phyloP scores from a whole-genome alignment of 2,113 vertebrate genomes.

The Artemisiospiza belli region DNA sequence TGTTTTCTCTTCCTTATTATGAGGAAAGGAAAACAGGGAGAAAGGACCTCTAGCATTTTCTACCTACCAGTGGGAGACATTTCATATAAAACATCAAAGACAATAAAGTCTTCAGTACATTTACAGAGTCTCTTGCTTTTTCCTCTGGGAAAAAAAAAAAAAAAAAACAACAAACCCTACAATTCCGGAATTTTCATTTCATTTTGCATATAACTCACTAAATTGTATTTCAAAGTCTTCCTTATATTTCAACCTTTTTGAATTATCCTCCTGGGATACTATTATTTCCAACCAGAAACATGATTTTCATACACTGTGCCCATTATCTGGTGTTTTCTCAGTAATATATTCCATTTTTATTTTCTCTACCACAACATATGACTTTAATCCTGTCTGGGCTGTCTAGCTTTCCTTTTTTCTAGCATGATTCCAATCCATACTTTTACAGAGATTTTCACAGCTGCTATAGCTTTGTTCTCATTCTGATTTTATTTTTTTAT shows the following conservation, averaged over 20 bases:
- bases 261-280: background rate
- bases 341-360: background rate
- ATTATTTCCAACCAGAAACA: background rate
- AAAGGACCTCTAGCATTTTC: background rate
- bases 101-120: background rate
- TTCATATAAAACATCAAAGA: background rate
- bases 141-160: background rate
- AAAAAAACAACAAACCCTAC: fast-evolving
- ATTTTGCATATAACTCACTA: background rate
- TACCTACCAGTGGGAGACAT: background rate
- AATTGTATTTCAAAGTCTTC: background rate
- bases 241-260: background rate
- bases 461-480: background rate
- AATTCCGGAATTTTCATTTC: background rate
- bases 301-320: background rate
- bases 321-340: background rate
- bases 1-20: background rate
- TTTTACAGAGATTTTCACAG: background rate
- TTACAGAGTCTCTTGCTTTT: background rate
- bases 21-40: background rate
- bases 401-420: background rate
- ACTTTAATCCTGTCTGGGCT: background rate
- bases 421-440: fast-evolving
- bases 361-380: background rate
- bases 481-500: background rate